Evolutionary conservation across 2,113 vertebrate genomes (phyloP).

Genomic region (Seriola dumerili): DNA sequence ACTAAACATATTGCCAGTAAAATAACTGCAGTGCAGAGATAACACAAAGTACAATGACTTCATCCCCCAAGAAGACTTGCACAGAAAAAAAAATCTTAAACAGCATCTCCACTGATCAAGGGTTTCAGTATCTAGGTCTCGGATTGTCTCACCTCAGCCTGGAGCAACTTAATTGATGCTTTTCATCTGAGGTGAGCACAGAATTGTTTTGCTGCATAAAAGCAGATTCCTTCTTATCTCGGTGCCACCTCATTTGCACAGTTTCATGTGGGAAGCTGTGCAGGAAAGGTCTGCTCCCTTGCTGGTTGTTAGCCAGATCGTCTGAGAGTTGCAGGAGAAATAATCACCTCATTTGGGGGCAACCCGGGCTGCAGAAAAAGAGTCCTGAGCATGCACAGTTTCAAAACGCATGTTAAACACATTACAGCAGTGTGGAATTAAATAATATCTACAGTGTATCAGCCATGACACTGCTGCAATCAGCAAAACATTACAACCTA

Average conservation of each 20-base stretch:
- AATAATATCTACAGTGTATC: too few relatives aligned
- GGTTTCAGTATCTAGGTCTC: background rate
- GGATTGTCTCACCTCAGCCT: background rate
- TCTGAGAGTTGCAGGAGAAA: conserved; percentile 9
- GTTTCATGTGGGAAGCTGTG: background rate
- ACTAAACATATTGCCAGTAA: conserved; percentile 23
- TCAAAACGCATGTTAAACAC: too few relatives aligned
- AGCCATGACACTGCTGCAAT: background rate
- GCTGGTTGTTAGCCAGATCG: background rate
- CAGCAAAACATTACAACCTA: background rate
- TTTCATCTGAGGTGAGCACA: background rate
- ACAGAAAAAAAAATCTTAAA: background rate
- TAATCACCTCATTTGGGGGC: background rate
- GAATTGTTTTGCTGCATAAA: conserved; percentile 5
- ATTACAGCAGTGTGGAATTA: background rate
- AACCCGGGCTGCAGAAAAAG: background rate
- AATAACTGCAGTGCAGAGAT: conserved; percentile 40
- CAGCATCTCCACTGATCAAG: conserved; percentile 1
- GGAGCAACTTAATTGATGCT: background rate
- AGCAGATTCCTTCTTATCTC: background rate
- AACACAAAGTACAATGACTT: conserved; percentile 4
- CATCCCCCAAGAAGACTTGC: background rate
- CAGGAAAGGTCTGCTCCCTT: conserved; percentile 6
- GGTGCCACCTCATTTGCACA: background rate
- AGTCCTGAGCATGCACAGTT: conserved; percentile 16